phyloP scores from a whole-genome alignment of 2,797 vertebrate genomes.

The Hypotaenidia philippensis region DNA sequence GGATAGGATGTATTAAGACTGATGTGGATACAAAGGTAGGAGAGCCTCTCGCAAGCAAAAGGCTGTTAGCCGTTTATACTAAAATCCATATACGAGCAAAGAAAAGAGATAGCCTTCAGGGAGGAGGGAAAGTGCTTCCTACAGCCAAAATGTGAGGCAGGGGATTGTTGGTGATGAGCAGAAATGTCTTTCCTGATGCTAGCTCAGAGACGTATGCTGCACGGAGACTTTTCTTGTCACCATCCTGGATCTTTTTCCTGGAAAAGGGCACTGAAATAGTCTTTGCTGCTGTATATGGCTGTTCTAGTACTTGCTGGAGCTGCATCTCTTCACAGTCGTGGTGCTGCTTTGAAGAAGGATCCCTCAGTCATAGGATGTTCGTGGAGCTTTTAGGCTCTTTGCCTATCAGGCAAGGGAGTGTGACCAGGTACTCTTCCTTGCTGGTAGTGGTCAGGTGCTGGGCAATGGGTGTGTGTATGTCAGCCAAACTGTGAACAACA shows the following conservation, averaged over 20 bases:
- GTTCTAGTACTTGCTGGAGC: not conserved
- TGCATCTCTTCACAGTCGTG: not conserved
- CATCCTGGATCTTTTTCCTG: not conserved
- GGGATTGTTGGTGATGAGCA: not conserved
- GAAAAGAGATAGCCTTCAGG: not conserved
- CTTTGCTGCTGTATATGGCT: not conserved
- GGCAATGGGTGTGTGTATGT: not conserved
- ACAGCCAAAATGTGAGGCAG: not conserved
- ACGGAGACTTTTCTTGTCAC: not conserved
- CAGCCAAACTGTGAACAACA: not conserved
- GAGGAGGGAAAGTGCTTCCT: not conserved
- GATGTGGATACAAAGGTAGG: not conserved
- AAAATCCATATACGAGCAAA: not conserved
- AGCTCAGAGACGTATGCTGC: not conserved
- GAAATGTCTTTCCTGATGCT: not conserved
- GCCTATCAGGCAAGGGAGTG: accelerated
- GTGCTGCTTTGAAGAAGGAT: not conserved
- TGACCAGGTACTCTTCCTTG: not conserved
- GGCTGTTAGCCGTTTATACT: accelerated
- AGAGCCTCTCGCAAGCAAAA: not conserved
- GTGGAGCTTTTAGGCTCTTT: not conserved
- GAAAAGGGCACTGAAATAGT: accelerated
- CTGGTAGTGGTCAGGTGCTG: not conserved
- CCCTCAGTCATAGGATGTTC: not conserved
- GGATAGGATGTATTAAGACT: not conserved